Conservation (phyloP, 2,797 vertebrate genomes). For the Rhyacichthys aspro region DNA sequence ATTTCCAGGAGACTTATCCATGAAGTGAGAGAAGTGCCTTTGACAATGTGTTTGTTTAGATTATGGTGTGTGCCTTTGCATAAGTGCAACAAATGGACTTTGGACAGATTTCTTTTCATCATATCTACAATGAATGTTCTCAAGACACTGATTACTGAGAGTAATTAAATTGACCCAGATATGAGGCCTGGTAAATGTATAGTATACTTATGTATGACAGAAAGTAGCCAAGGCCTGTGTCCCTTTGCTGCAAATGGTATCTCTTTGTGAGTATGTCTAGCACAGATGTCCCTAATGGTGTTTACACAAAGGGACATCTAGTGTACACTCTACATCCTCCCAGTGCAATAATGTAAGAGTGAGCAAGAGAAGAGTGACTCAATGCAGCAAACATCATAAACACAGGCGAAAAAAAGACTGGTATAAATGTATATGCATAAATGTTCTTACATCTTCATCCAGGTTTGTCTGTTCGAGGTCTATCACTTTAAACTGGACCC, state of each 20-base stretch:
- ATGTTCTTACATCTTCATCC: conserved; percentile 91
- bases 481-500: conserved; percentile 92
- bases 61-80: conserved; percentile 8
- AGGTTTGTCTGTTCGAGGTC: conserved; percentile 93
- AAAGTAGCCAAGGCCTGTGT: conserved; percentile 39
- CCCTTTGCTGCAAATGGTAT: conserved; percentile 24
- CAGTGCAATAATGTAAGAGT: conserved; percentile 16
- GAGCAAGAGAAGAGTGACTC: conserved; percentile 10
- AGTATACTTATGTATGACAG: conserved; percentile 40
- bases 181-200: neutral
- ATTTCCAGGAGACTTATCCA: conserved; percentile 32
- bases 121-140: neutral
- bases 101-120: too few species aligned
- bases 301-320: conserved; percentile 69
- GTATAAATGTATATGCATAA: neutral
- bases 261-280: conserved; percentile 36
- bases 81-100: neutral
- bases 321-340: conserved; percentile 54
- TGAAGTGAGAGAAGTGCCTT: neutral
- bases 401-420: conserved; percentile 5
- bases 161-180: conserved; percentile 12
- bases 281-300: conserved; percentile 52
- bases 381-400: conserved; percentile 6
- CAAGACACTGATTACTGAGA: neutral
- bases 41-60: conserved; percentile 24